phyloP scores from a whole-genome alignment of 2,888 invertebrate species.

The Clivina fossor region DNA sequence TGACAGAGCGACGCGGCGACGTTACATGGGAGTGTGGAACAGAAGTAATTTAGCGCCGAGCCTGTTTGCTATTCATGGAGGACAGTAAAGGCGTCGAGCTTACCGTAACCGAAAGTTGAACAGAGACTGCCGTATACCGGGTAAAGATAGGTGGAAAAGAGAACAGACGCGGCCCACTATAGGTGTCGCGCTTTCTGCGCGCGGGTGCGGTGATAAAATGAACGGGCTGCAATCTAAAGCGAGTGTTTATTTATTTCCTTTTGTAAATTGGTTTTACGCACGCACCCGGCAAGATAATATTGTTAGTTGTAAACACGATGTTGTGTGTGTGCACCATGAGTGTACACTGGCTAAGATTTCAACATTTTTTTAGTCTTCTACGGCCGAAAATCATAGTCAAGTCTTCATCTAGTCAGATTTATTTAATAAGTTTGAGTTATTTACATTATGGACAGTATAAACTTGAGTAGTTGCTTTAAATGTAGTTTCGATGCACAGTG shows the following conservation, averaged over 20 bases:
- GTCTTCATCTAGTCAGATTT: too few relatives aligned
- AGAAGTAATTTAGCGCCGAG: slow-evolving; percentile 29
- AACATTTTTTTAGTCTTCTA: too few relatives aligned
- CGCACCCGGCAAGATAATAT: slow-evolving; percentile 32
- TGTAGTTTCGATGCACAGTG: too few relatives aligned
- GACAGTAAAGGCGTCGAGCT: slow-evolving; percentile 14
- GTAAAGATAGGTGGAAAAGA: neutral
- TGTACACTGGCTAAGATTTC: too few relatives aligned
- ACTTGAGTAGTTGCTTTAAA: too few relatives aligned
- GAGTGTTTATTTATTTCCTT: slow-evolving; percentile 35
- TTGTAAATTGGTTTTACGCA: slow-evolving; percentile 33
- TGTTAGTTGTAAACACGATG: slow-evolving; percentile 31
- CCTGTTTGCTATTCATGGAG: slow-evolving; percentile 32
- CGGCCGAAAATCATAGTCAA: too few relatives aligned
- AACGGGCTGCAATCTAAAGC: slow-evolving; percentile 33
- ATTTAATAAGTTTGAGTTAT: too few relatives aligned
- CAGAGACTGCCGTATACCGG: neutral
- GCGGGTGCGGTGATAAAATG: slow-evolving; percentile 25
- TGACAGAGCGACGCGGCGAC: slow-evolving; percentile 13
- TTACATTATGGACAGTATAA: too few relatives aligned
- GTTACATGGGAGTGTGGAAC: slow-evolving; percentile 19
- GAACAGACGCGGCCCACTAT: neutral
- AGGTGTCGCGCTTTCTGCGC: neutral
- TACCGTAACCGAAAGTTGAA: neutral
- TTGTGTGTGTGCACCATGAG: too few relatives aligned